A percentile compares a stretch with the other conserved stretches of the same genome.
Conservation (phyloP, 2,888 invertebrate genomes). For the Hoplodrina ambigua region DNA sequence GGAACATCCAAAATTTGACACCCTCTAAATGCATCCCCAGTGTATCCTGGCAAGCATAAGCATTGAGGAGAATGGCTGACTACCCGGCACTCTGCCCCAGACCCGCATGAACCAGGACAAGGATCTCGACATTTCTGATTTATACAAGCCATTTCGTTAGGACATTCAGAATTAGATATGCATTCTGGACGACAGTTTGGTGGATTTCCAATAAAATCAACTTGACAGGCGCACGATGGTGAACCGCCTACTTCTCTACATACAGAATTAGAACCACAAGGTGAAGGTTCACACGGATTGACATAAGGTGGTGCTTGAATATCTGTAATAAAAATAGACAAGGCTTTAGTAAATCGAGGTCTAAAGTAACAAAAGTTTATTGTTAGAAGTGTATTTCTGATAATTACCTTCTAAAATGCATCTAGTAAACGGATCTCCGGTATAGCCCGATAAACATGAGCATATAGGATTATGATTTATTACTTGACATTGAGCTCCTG, state of each 20-base stretch:
- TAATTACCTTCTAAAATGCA: conserved; percentile 92
- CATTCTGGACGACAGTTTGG: conserved; percentile 94
- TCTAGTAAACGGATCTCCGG: conserved; percentile 93
- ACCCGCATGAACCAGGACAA: conserved; percentile 93
- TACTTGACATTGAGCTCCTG: conserved; percentile 93
- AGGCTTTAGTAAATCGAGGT: conserved; percentile 11
- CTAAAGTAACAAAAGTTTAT: conserved; percentile 13
- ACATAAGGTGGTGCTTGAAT: conserved; percentile 73
- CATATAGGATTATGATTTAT: conserved; percentile 94
- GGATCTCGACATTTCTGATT: conserved; percentile 94
- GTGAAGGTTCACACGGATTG: conserved; percentile 93
- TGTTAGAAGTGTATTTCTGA: neutral
- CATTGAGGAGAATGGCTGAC: conserved; percentile 94
- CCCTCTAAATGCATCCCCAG: conserved; percentile 92
- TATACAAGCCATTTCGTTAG: conserved; percentile 92
- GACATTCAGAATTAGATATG: conserved; percentile 93
- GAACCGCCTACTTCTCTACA: conserved; percentile 91
- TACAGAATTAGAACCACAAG: conserved; percentile 93
- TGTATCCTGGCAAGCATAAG: conserved; percentile 91
- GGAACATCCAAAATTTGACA: conserved; percentile 87
- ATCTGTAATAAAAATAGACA: conserved; percentile 73
- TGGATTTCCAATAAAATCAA: conserved; percentile 92
- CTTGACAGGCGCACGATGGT: conserved; percentile 93
- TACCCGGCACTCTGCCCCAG: conserved; percentile 93
- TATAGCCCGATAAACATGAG: conserved; percentile 91